Conservation (phyloP, 2,888 invertebrate species). For the Hydraecia micacea region DNA sequence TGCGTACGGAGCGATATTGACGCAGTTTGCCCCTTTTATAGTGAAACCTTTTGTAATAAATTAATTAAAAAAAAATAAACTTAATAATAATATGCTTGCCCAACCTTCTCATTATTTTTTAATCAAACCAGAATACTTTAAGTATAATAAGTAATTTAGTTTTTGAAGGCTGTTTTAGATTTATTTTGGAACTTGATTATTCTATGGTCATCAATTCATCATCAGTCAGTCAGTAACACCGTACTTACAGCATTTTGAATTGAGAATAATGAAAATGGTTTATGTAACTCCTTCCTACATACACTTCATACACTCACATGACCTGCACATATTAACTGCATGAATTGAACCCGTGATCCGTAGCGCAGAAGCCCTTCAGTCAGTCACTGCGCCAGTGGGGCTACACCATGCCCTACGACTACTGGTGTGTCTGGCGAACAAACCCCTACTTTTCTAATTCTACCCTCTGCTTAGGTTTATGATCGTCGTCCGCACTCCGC, state of each 20-base stretch:
- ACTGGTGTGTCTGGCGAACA: background rate
- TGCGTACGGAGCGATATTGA: slow-evolving; percentile 43
- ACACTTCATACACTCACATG: background rate
- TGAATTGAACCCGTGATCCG: slow-evolving; percentile 14
- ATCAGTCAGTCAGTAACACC: background rate
- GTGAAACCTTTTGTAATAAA: slow-evolving; percentile 11
- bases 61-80: background rate
- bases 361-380: background rate
- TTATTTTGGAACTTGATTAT: background rate
- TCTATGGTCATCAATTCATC: background rate
- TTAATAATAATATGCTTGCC: background rate
- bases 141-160: background rate
- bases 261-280: background rate
- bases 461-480: slow-evolving; percentile 47
- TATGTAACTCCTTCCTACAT: background rate
- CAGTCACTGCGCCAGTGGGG: background rate
- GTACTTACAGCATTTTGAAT: background rate
- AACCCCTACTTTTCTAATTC: background rate
- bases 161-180: background rate
- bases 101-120: background rate
- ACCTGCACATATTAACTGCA: no score
- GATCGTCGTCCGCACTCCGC: slow-evolving; percentile 50
- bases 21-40: background rate
- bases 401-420: background rate
- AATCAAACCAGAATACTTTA: background rate